These are phyloP conservation scores for Morpho deidamia DNA, from an alignment of 2,888 invertebrate genomes.

Conservation along the genomic window DNA sequence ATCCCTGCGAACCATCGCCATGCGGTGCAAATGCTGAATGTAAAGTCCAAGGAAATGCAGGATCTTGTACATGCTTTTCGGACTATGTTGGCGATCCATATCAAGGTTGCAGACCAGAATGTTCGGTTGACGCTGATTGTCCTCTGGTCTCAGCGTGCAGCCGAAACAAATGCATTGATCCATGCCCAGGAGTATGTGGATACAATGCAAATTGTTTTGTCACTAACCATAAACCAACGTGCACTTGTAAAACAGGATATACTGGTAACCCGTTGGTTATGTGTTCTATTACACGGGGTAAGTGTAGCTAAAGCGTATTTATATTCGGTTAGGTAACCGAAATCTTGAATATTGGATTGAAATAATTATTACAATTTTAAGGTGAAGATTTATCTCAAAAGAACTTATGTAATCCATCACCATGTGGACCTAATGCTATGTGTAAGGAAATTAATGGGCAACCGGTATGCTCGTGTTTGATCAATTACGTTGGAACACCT, in stretches of 20 bases:
- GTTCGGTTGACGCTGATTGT: slow-evolving; percentile 82
- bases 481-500: slow-evolving; percentile 82
- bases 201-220: slow-evolving; percentile 82
- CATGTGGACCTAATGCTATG: slow-evolving; percentile 85
- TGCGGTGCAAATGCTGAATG: slow-evolving; percentile 87
- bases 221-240: slow-evolving; percentile 81
- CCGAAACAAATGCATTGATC: slow-evolving; percentile 82
- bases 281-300: slow-evolving; percentile 58
- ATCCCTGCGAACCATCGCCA: slow-evolving; percentile 81
- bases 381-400: slow-evolving; percentile 47
- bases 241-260: slow-evolving; percentile 79
- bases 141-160: slow-evolving; percentile 80
- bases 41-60: slow-evolving; percentile 83
- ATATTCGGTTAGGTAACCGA: background rate
- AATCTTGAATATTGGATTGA: background rate
- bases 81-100: slow-evolving; percentile 88
- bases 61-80: slow-evolving; percentile 84
- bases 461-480: slow-evolving; percentile 85
- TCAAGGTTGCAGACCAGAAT: slow-evolving; percentile 84
- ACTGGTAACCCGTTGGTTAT: slow-evolving; percentile 82
- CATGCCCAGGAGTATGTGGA: slow-evolving; percentile 84
- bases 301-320: slow-evolving; percentile 26
- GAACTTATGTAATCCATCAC: slow-evolving; percentile 85
- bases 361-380: slow-evolving; percentile 33
- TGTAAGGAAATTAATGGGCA: slow-evolving; percentile 85